phyloP scores from a whole-genome alignment of 1,140 invertebrate genomes.

The Linepithema humile region DNA sequence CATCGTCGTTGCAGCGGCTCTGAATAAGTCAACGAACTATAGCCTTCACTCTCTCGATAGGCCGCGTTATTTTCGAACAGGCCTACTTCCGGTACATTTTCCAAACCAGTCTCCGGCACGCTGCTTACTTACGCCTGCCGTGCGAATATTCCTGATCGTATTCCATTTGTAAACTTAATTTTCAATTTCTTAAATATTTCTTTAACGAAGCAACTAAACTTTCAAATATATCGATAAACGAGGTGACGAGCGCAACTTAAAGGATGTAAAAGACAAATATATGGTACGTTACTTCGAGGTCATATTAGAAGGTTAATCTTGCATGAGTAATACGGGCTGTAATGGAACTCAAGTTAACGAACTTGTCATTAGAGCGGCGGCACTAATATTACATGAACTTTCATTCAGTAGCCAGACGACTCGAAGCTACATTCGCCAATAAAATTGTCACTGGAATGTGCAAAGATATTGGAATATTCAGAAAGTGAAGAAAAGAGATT shows the following conservation, averaged over 20 bases:
- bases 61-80: conserved; percentile 40
- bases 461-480: not conserved
- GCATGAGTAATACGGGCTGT: conserved; percentile 1
- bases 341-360: conserved; percentile 14
- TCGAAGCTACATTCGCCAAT: not conserved
- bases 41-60: conserved; percentile 45
- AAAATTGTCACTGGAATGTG: not conserved
- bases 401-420: not conserved
- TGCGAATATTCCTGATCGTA: not conserved
- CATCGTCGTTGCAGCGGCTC: conserved; percentile 32
- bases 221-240: conserved; percentile 4
- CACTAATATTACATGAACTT: not conserved
- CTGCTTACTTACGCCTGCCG: not conserved
- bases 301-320: conserved; percentile 36
- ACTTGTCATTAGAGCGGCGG: conserved; percentile 5
- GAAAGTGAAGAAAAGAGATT: not conserved
- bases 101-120: conserved; percentile 15
- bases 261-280: not conserved
- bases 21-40: conserved; percentile 54
- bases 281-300: conserved; percentile 15
- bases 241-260: not conserved
- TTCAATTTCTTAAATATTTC: not conserved
- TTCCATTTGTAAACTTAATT: not conserved
- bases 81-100: conserved; percentile 44
- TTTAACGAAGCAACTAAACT: not conserved